These are phyloP conservation scores for Procambarus clarkii DNA, from an alignment of 1,140 invertebrate species.

Conservation along the genomic window DNA sequence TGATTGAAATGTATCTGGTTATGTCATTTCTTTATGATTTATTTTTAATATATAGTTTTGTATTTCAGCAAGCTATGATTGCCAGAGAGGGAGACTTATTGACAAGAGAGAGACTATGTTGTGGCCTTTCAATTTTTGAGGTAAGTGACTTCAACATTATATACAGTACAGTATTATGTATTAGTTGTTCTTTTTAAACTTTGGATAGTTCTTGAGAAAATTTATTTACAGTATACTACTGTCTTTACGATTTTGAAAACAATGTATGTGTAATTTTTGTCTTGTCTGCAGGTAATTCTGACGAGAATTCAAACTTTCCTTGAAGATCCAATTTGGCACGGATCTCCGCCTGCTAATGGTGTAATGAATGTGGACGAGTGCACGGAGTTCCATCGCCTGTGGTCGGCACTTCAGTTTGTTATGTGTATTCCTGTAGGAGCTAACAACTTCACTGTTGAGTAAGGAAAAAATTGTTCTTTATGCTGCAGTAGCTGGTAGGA, in stretches of 20 bases:
- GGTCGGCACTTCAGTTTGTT: conserved; percentile 98
- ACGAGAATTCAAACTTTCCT: conserved; percentile 90
- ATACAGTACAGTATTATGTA: not conserved
- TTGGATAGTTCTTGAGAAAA: not conserved
- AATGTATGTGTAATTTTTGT: not conserved
- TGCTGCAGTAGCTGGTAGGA: not conserved
- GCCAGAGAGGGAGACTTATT: conserved; percentile 95
- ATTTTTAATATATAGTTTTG: not conserved
- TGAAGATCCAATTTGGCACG: conserved; percentile 93
- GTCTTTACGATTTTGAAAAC: not conserved
- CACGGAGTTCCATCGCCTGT: conserved; percentile 96
- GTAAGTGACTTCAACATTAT: conserved; percentile 76
- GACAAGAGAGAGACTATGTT: conserved; percentile 97
- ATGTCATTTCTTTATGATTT: not conserved
- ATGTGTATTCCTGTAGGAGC: conserved; percentile 98
- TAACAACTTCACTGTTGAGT: conserved; percentile 98
- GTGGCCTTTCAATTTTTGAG: conserved; percentile 98
- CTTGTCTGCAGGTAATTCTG: conserved; percentile 80
- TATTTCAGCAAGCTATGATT: conserved; percentile 89
- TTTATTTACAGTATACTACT: too few species aligned
- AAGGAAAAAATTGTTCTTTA: conserved; percentile 76
- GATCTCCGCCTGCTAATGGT: conserved; percentile 90
- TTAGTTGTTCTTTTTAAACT: not conserved
- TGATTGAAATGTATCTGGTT: too few species aligned
- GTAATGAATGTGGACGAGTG: conserved; percentile 98